phyloP scores from a whole-genome alignment of 2,888 invertebrate species.

The Junonia oenone region DNA sequence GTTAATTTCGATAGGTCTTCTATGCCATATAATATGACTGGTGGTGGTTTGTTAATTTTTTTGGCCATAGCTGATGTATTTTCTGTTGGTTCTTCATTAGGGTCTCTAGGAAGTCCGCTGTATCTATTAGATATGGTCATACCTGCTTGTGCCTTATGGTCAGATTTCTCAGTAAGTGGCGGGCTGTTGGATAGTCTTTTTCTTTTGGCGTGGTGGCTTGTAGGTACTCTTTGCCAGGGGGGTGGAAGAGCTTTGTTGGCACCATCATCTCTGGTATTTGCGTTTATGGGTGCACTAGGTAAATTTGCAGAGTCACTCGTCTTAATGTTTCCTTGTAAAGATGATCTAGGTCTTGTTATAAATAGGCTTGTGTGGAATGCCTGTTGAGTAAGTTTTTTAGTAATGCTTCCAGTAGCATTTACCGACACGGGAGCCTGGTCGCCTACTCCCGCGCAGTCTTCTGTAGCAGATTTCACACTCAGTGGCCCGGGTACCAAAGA shows the following conservation, averaged over 20 bases:
- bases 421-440: no score
- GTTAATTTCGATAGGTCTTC: neutral
- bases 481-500: no score
- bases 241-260: neutral
- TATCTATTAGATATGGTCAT: neutral
- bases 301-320: neutral
- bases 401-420: neutral
- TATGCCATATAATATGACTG: no score
- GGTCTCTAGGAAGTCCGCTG: neutral
- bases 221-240: neutral
- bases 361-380: no score
- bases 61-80: neutral
- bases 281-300: neutral
- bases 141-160: neutral
- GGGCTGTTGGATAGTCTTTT: neutral
- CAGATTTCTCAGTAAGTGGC: neutral
- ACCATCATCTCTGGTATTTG: neutral
- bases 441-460: no score
- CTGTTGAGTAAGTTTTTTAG: neutral
- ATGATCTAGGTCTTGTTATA: neutral
- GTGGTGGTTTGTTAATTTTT: no score
- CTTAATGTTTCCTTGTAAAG: neutral
- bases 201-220: neutral
- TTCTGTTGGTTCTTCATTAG: neutral
- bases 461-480: no score